phyloP scores from a whole-genome alignment of 2,797 vertebrate genomes.

The Brotula barbata region DNA sequence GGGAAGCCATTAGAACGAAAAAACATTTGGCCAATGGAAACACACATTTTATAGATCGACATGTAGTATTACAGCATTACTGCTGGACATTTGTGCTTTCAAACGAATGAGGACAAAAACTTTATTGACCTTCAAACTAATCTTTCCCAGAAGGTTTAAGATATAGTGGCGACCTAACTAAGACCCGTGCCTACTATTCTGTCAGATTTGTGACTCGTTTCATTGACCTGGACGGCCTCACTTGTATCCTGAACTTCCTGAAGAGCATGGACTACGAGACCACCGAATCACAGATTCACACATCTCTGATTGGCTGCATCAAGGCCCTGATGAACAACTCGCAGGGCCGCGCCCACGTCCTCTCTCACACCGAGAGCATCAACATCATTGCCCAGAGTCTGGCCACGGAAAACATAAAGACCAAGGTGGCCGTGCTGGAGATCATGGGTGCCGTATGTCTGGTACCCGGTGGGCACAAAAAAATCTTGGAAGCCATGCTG shows the following conservation, averaged over 20 bases:
- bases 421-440: constrained; percentile 98
- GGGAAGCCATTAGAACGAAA: too few relatives aligned
- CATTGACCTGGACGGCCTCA: constrained; percentile 95
- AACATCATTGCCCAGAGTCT: constrained; percentile 98
- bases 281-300: constrained; percentile 97
- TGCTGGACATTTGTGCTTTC: background rate
- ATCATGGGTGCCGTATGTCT: constrained; percentile 99
- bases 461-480: constrained; percentile 96
- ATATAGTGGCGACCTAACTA: constrained; percentile 3
- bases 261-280: constrained; percentile 99
- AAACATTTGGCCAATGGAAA: background rate
- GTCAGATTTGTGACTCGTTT: constrained; percentile 96
- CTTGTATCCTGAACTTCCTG: constrained; percentile 96
- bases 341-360: constrained; percentile 94
- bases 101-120: background rate
- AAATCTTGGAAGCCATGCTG: constrained; percentile 96
- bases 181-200: background rate
- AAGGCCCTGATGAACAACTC: constrained; percentile 99
- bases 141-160: background rate
- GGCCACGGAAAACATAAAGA: constrained; percentile 97
- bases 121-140: background rate
- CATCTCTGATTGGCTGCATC: constrained; percentile 98
- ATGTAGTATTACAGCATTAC: constrained; percentile 6
- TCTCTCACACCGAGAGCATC: constrained; percentile 96
- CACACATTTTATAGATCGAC: background rate